phyloP scores from a whole-genome alignment of 2,888 invertebrate genomes.

The Pediacus dermestoides region DNA sequence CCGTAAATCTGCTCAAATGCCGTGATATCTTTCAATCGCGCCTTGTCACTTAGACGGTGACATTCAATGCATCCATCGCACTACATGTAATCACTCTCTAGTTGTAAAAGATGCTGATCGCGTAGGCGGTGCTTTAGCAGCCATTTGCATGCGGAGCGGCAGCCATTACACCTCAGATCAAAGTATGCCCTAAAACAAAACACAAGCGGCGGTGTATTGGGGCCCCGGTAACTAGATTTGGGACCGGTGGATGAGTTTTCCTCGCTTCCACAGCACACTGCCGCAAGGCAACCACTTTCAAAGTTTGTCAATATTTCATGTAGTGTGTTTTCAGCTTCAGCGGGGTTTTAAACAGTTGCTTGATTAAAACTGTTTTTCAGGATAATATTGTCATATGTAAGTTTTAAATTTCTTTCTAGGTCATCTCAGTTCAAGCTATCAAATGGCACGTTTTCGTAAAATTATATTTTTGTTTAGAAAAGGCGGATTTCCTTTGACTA shows the following conservation, averaged over 20 bases:
- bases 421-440: too few relatives aligned
- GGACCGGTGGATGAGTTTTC: constrained; percentile 43
- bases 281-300: too few relatives aligned
- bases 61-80: constrained; percentile 9
- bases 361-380: too few relatives aligned
- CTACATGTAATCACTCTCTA: constrained; percentile 20
- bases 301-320: too few relatives aligned
- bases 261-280: constrained; percentile 36
- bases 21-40: constrained; percentile 26
- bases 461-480: constrained; percentile 5
- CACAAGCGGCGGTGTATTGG: constrained; percentile 32
- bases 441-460: not conserved
- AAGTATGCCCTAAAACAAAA: constrained; percentile 42
- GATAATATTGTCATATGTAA: too few relatives aligned
- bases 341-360: too few relatives aligned
- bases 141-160: constrained; percentile 47
- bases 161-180: constrained; percentile 47
- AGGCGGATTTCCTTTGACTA: constrained; percentile 1
- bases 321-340: too few relatives aligned
- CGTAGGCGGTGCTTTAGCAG: constrained; percentile 38
- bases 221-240: constrained; percentile 41
- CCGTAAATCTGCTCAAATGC: constrained; percentile 20
- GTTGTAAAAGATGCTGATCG: constrained; percentile 22
- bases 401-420: constrained; percentile 2
- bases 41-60: constrained; percentile 24